Evolutionary conservation across 2,888 invertebrate species (phyloP).

Genomic region (Azorinus chamasolen): DNA sequence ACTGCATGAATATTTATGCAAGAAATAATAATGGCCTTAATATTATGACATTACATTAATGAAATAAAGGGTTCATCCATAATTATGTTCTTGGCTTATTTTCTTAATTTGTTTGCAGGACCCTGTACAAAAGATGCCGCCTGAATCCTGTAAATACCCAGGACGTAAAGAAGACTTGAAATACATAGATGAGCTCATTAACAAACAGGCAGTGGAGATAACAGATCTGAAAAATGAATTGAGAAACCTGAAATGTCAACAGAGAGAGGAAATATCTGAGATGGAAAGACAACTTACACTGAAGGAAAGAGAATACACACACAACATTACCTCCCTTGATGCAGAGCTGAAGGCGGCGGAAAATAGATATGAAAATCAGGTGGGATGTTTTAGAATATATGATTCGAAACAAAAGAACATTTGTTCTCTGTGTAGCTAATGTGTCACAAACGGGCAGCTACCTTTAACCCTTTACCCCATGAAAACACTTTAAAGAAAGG

Average conservation of each 20-base stretch:
- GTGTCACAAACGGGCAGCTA: too few species aligned
- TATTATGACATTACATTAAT: too few species aligned
- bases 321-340: conserved; percentile 66
- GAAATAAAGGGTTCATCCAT: too few species aligned
- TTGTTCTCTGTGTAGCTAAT: too few species aligned
- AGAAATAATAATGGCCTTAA: too few species aligned
- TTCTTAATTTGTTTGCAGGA: not conserved
- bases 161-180: conserved; percentile 63
- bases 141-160: conserved; percentile 46
- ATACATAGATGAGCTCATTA: conserved; percentile 81
- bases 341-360: conserved; percentile 68
- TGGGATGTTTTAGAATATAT: conserved; percentile 32
- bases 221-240: conserved; percentile 74
- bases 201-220: conserved; percentile 79
- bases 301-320: conserved; percentile 67
- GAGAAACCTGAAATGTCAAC: conserved; percentile 61
- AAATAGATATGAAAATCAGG: conserved; percentile 75
- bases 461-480: too few species aligned
- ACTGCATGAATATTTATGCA: too few species aligned
- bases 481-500: too few species aligned
- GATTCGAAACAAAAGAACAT: too few species aligned
- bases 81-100: too few species aligned
- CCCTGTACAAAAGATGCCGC: not conserved
- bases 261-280: conserved; percentile 69
- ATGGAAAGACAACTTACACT: conserved; percentile 68